Conservation (phyloP, 2,113 vertebrate species). For the Romanogobio albipinnatus region DNA sequence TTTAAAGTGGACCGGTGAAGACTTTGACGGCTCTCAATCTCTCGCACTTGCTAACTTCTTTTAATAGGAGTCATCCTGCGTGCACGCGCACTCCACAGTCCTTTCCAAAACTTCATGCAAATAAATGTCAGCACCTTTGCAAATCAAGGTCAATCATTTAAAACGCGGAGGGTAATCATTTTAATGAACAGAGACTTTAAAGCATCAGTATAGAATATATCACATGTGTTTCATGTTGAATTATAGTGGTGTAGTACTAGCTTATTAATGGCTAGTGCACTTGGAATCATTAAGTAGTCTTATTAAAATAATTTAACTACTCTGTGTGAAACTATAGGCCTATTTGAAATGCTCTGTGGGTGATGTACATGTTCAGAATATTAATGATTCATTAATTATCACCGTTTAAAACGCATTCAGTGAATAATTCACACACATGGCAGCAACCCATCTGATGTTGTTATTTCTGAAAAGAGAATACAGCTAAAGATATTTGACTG, state of each 20-base stretch:
- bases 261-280: too few species aligned
- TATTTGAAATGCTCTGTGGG: neutral
- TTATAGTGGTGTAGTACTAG: neutral
- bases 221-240: neutral
- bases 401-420: slow-evolving; percentile 17
- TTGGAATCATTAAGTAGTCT: neutral
- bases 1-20: slow-evolving; percentile 38
- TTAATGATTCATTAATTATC: neutral
- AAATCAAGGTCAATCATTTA: slow-evolving; percentile 4
- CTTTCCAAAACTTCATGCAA: slow-evolving; percentile 10
- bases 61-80: neutral
- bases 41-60: slow-evolving; percentile 25
- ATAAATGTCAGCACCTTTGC: neutral
- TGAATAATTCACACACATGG: neutral
- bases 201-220: neutral
- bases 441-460: neutral
- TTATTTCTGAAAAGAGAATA: neutral
- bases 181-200: neutral
- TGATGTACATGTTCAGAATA: neutral
- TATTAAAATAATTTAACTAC: neutral
- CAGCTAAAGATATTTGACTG: neutral
- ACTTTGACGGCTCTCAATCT: slow-evolving; percentile 24
- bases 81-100: neutral
- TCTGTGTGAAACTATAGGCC: neutral
- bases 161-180: neutral